Conservation (phyloP, 1,140 invertebrate species). For the Solenopsis fugax region DNA sequence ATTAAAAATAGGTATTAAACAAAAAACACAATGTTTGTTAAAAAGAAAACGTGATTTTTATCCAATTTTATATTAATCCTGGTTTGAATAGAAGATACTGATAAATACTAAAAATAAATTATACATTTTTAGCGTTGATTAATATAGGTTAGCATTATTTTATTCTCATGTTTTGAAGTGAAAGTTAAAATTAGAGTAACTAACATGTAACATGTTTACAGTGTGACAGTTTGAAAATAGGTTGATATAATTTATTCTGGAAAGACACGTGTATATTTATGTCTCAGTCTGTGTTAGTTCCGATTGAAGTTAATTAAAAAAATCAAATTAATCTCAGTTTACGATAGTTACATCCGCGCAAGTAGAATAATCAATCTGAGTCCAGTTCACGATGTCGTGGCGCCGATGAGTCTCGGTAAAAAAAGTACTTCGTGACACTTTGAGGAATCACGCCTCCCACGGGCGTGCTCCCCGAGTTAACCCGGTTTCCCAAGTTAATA, state of each 20-base stretch:
- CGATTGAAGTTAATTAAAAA: neutral
- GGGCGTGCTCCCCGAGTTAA: slow-evolving; percentile 42
- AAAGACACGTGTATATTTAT: neutral
- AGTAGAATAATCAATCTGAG: slow-evolving; percentile 45
- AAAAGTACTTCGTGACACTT: slow-evolving; percentile 49
- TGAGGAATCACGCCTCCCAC: slow-evolving; percentile 56
- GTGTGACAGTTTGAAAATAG: neutral
- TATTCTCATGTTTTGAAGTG: neutral
- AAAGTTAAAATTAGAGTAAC: neutral
- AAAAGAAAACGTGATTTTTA: neutral
- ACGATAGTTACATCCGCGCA: slow-evolving; percentile 4
- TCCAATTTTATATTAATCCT: no score
- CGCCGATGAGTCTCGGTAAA: slow-evolving; percentile 55
- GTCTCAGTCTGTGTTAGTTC: neutral
- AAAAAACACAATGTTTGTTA: no score
- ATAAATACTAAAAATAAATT: neutral
- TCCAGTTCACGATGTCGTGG: slow-evolving; percentile 28
- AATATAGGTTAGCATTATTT: neutral
- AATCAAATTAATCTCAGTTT: slow-evolving; percentile 48
- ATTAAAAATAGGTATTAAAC: no score
- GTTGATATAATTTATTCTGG: neutral
- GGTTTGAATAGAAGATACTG: neutral
- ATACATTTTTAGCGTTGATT: neutral
- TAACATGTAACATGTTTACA: neutral
- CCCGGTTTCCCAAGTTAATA: slow-evolving; percentile 47